Conservation (phyloP, 2,888 invertebrate species). For the Dione vanillae region DNA sequence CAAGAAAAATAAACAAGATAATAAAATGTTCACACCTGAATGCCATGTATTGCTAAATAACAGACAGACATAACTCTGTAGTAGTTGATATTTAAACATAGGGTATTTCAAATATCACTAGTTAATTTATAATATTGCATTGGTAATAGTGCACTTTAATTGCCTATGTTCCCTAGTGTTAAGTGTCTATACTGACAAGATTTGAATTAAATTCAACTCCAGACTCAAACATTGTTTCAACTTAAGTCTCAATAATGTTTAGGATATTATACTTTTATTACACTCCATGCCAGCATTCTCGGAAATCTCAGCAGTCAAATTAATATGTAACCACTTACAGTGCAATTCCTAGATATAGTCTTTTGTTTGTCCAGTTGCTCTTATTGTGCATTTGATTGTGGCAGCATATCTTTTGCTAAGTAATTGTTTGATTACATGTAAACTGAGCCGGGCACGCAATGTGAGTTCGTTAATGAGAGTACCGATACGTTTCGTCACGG, state of each 20-base stretch:
- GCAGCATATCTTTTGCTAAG: constrained; percentile 59
- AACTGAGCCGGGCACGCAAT: constrained; percentile 74
- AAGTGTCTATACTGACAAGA: background rate
- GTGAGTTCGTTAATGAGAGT: constrained; percentile 74
- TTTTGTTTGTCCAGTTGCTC: constrained; percentile 48
- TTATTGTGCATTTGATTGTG: constrained; percentile 53
- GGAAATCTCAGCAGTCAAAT: constrained; percentile 47
- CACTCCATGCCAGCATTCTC: constrained; percentile 21
- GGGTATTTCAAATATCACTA: too few species aligned
- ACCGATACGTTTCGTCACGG: constrained; percentile 78
- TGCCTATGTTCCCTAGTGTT: background rate
- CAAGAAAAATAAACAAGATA: background rate
- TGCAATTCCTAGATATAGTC: constrained; percentile 41
- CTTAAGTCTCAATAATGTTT: background rate
- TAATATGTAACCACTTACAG: constrained; percentile 19
- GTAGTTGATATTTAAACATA: too few species aligned
- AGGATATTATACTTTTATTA: constrained; percentile 12
- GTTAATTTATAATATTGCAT: too few species aligned
- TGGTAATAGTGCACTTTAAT: background rate
- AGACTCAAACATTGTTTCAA: background rate
- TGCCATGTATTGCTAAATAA: background rate
- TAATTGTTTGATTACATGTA: constrained; percentile 72
- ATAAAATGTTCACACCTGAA: background rate
- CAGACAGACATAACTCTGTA: background rate
- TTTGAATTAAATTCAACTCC: background rate